Evolutionary conservation across 2,113 vertebrate species (phyloP).

Genomic region (Diglossa brunneiventris): DNA sequence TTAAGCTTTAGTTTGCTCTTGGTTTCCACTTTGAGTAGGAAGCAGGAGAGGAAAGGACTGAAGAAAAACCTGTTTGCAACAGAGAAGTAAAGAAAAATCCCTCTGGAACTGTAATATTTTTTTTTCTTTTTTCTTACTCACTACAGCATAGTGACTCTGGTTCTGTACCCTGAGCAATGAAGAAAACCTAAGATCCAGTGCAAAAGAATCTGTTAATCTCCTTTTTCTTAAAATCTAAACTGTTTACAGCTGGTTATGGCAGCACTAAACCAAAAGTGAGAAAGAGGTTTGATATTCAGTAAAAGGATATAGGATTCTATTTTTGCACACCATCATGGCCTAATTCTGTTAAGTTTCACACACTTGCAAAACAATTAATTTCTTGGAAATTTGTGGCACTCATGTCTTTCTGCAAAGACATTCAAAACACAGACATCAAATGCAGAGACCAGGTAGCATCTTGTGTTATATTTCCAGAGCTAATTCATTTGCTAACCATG

Average conservation of each 20-base stretch:
- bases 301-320: not conserved
- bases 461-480: not conserved
- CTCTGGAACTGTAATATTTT: not conserved
- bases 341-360: not conserved
- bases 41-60: not conserved
- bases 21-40: not conserved
- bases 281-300: not conserved
- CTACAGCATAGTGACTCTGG: not conserved
- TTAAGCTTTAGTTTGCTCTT: not conserved
- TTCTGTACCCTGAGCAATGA: not conserved
- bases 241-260: not conserved
- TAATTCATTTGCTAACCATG: slow-evolving; percentile 3
- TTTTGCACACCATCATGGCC: not conserved
- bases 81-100: not conserved
- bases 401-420: not conserved
- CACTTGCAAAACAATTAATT: not conserved
- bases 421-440: not conserved
- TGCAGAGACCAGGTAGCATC: not conserved
- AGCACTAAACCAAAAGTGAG: not conserved
- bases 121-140: not conserved
- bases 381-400: not conserved
- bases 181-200: not conserved
- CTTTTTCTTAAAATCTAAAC: not conserved
- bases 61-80: not conserved
- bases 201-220: not conserved